Evolutionary conservation across 2,888 invertebrate species (phyloP).

Genomic region (Drosophila picticornis): DNA sequence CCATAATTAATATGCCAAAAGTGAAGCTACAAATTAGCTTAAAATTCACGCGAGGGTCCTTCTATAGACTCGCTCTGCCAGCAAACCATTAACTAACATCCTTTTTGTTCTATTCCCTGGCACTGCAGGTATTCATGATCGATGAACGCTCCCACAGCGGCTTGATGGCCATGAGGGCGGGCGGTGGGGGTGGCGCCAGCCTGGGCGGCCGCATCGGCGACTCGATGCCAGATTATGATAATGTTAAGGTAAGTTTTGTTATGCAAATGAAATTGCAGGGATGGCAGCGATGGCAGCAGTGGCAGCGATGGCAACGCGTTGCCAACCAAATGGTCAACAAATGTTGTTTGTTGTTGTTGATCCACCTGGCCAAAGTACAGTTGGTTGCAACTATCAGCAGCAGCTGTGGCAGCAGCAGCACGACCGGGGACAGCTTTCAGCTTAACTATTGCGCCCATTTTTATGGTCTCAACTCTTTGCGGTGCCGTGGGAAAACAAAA

Average conservation of each 20-base stretch:
- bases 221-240: conserved; percentile 89
- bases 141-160: conserved; percentile 87
- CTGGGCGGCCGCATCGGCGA: conserved; percentile 86
- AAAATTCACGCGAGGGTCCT: conserved; percentile 15
- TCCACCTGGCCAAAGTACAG: conserved; percentile 15
- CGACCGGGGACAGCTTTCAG: conserved; percentile 21
- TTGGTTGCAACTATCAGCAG: neutral
- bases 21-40: conserved; percentile 35
- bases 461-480: conserved; percentile 43
- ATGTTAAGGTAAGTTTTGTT: conserved; percentile 87
- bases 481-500: conserved; percentile 72
- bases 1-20: conserved; percentile 48
- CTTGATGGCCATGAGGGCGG: conserved; percentile 86
- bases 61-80: neutral
- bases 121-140: conserved; percentile 84
- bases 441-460: conserved; percentile 61
- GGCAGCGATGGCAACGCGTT: conserved; percentile 17
- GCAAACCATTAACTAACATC: conserved; percentile 3
- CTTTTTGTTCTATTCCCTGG: neutral
- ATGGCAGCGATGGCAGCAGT: conserved; percentile 2
- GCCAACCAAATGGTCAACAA: conserved; percentile 53
- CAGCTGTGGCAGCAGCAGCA: neutral
- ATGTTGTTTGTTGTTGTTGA: conserved; percentile 20
- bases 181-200: conserved; percentile 84
- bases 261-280: conserved; percentile 63